Evolutionary conservation across 2,113 vertebrate genomes (phyloP).

Genomic region (Cynoglossus semilaevis): DNA sequence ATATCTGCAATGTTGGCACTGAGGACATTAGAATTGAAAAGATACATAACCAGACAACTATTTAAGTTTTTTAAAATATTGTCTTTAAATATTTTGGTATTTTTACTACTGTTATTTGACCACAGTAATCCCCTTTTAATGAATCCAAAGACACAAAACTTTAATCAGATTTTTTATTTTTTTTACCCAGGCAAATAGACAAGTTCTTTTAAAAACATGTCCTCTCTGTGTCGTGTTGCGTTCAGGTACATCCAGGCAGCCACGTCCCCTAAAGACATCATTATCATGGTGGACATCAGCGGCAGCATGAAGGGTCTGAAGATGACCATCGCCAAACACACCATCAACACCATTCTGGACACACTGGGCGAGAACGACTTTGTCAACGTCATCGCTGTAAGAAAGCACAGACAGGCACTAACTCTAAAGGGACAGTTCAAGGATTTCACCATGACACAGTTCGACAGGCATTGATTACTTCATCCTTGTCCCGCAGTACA

Average conservation of each 20-base stretch:
- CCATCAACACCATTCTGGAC: constrained; percentile 90
- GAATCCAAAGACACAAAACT: not conserved
- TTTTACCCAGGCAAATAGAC: not conserved
- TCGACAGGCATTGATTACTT: too few species aligned
- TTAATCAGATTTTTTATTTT: too few species aligned
- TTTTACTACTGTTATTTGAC: not conserved
- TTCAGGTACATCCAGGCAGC: constrained; percentile 96
- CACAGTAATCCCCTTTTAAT: too few species aligned
- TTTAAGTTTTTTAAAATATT: too few species aligned
- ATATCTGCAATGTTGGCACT: too few species aligned
- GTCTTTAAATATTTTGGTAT: not conserved
- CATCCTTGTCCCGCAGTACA: constrained; percentile 79
- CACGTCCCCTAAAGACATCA: constrained; percentile 94
- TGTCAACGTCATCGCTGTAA: constrained; percentile 93
- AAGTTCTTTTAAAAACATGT: not conserved
- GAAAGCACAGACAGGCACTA: constrained; percentile 6
- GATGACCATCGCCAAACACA: constrained; percentile 95
- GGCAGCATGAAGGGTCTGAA: constrained; percentile 96
- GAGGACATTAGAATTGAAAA: too few species aligned
- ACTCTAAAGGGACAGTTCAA: not conserved
- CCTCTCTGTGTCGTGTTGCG: not conserved
- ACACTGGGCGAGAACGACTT: constrained; percentile 97
- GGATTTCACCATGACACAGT: too few species aligned
- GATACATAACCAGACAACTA: too few species aligned
- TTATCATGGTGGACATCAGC: constrained; percentile 92